phyloP scores from a whole-genome alignment of 2,113 vertebrate species.

The Corythornis vintsioides region DNA sequence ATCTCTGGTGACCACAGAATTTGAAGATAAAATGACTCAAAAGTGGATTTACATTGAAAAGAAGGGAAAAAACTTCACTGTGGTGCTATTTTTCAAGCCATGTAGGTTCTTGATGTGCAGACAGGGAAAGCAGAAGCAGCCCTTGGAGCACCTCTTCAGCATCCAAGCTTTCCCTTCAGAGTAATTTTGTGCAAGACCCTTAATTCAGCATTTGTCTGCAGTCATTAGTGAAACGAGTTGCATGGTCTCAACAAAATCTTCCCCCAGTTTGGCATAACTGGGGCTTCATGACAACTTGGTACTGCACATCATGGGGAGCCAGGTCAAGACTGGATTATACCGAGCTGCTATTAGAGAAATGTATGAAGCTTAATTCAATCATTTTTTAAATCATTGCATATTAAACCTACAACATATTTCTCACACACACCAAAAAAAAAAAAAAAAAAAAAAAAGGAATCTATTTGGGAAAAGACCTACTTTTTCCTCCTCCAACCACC shows the following conservation, averaged over 20 bases:
- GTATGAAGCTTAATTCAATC: neutral
- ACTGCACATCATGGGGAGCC: neutral
- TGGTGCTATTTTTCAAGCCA: neutral
- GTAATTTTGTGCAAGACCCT: neutral
- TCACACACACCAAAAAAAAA: neutral
- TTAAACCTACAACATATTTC: constrained; percentile 16
- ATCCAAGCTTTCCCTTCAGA: neutral
- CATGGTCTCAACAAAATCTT: constrained; percentile 28
- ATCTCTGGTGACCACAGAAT: neutral
- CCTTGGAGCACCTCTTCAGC: neutral
- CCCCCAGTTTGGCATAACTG: neutral
- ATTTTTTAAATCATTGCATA: constrained; percentile 14
- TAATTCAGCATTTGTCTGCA: neutral
- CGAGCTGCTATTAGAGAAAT: neutral
- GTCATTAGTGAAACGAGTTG: constrained; percentile 25
- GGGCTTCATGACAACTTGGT: neutral
- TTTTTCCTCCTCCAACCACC: constrained; percentile 18
- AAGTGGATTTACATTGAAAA: neutral
- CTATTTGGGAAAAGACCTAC: neutral
- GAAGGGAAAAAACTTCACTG: neutral
- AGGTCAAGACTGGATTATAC: constrained; percentile 8
- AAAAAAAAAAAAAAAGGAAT: neutral
- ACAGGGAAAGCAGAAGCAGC: neutral
- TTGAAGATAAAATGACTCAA: neutral
- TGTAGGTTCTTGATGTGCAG: neutral